These are phyloP conservation scores for Pogona vitticeps DNA, from an alignment of 2,113 vertebrate genomes.

Conservation along the genomic window DNA sequence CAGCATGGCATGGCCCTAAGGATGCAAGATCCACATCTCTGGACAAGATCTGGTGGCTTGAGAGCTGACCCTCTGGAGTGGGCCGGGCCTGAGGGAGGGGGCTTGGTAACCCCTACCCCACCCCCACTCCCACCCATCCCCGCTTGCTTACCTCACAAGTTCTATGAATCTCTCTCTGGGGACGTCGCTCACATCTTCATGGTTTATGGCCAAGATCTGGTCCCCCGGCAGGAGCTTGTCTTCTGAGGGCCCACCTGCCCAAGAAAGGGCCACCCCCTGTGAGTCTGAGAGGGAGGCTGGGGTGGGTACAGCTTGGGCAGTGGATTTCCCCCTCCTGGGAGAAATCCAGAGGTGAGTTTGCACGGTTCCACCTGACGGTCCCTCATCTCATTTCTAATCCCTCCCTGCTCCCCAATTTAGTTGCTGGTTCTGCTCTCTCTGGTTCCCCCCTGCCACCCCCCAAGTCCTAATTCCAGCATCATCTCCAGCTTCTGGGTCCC, in stretches of 20 bases:
- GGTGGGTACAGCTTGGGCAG: background rate
- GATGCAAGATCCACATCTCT: too few species aligned
- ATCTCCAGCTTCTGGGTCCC: background rate
- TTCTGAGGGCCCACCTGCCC: slow-evolving; percentile 92
- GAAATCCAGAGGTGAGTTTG: too few species aligned
- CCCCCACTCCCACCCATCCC: background rate
- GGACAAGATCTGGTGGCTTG: background rate
- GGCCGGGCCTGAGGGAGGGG: background rate
- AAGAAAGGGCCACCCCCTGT: slow-evolving; percentile 60
- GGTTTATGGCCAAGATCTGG: slow-evolving; percentile 95
- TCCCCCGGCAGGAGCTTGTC: slow-evolving; percentile 95
- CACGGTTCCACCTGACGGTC: too few species aligned
- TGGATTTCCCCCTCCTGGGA: background rate
- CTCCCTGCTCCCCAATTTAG: background rate
- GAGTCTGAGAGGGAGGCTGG: background rate
- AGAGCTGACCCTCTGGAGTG: too few species aligned
- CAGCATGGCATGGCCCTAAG: background rate
- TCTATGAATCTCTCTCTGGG: slow-evolving; percentile 96
- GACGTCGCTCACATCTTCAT: slow-evolving; percentile 93
- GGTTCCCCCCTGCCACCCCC: background rate
- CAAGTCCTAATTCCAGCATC: too few species aligned
- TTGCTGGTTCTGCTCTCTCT: background rate
- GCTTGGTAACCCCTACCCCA: too few species aligned
- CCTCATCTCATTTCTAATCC: background rate
- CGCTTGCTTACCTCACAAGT: slow-evolving; percentile 92